phyloP scores from a whole-genome alignment of 2,113 vertebrate genomes.

The Todiramphus saurophagus region DNA sequence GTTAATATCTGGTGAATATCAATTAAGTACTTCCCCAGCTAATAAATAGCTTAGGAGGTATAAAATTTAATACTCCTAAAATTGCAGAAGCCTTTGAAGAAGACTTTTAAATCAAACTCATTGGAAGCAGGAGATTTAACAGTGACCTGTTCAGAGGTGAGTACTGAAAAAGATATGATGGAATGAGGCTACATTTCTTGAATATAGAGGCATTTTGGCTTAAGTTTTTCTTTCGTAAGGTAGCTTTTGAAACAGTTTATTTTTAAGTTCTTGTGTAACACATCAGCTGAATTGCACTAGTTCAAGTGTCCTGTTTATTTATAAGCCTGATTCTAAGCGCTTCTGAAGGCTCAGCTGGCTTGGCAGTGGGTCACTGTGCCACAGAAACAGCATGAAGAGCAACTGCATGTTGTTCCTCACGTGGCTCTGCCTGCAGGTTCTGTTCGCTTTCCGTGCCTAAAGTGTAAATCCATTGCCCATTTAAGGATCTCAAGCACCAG shows the following conservation, averaged over 20 bases:
- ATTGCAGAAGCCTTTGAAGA: constrained; percentile 55
- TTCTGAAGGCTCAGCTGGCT: neutral
- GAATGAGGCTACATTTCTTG: neutral
- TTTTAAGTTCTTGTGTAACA: neutral
- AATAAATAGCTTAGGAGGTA: constrained; percentile 57
- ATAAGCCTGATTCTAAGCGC: neutral
- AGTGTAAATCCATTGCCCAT: neutral
- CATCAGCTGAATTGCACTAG: neutral
- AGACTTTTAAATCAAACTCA: neutral
- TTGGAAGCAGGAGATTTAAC: neutral
- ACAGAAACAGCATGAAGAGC: neutral
- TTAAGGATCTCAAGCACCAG: neutral
- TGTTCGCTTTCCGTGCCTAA: neutral
- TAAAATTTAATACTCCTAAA: constrained; percentile 50
- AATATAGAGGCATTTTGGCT: neutral
- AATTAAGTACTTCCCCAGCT: constrained; percentile 50
- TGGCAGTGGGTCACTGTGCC: neutral
- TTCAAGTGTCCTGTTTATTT: neutral
- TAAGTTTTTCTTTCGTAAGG: neutral
- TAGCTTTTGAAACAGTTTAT: neutral
- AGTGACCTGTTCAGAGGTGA: neutral
- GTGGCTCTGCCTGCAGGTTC: rapidly evolving
- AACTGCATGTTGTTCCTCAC: rapidly evolving
- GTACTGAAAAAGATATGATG: neutral
- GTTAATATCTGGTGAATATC: constrained; percentile 40